Evolutionary conservation across 2,888 invertebrate species (phyloP).

Genomic region (Trichacis sp.): DNA sequence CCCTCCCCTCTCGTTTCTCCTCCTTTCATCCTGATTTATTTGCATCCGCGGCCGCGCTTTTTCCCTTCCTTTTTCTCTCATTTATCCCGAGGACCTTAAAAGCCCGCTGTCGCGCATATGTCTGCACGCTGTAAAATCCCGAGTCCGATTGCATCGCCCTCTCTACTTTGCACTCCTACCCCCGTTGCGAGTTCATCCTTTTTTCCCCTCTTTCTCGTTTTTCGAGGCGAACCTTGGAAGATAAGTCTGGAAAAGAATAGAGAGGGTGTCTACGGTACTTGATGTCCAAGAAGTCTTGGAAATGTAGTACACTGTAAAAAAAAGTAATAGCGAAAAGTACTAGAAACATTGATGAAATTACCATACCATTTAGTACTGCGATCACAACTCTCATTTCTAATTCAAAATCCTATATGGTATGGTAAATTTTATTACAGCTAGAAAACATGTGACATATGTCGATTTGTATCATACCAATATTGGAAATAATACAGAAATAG

Average conservation of each 20-base stretch:
- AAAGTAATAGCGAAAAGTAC: no score
- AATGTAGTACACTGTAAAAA: no score
- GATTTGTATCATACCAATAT: no score
- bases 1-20: conserved; percentile 38
- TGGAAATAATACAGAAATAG: no score
- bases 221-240: conserved; percentile 22
- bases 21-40: conserved; percentile 58
- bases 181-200: conserved; percentile 1
- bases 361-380: no score
- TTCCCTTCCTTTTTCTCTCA: conserved; percentile 52
- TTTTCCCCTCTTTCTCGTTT: conserved; percentile 12
- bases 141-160: conserved; percentile 67
- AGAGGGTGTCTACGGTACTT: no score
- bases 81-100: conserved; percentile 56
- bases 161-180: conserved; percentile 44
- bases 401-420: no score
- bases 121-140: conserved; percentile 66
- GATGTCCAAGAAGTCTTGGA: no score
- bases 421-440: no score
- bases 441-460: no score
- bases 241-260: conserved; percentile 25
- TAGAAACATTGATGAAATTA: no score
- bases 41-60: conserved; percentile 52
- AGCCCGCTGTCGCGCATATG: conserved; percentile 47
- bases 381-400: no score